Base-by-base conservation (phyloP, 2,113 vertebrate genomes). In the Bothrops jararaca region DNA sequence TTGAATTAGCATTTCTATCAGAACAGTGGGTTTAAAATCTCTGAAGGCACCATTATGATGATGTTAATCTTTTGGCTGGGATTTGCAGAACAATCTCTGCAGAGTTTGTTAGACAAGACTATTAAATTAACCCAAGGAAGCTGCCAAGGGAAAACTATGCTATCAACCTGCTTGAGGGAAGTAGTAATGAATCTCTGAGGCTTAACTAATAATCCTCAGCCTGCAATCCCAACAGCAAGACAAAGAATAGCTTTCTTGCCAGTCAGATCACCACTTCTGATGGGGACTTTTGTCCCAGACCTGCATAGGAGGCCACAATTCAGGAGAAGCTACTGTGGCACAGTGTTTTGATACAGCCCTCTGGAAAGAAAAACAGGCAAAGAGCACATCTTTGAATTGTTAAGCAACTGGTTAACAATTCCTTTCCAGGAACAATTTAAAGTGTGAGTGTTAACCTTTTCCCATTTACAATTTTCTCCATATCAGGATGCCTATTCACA, bases 121-220 rank as follows among this genome's bases (percentile, higher is more conserved):
- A 80, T 94, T 95, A 95, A 96, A 96, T 97, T 96, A 97, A 93
- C 93, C 91, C 92, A 89, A 94, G 92, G 92, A 94, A 94, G 94
- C 12, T 96, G 92, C 88, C 94, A 52, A 34, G 85, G 93, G 85
- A 92, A 90, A 93, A 94, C 12, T 2, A 85, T 94, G 24, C 45
- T 95, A 90, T 92, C 95, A 92, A 91, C 53, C 56, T 91, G 22
- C 92, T 96, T 95, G 93, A 95, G 93, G 90, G 89, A 93, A 95
- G 94, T 95, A 88, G 60, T 93, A 90, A 80, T 91, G 89, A 92
- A 91, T 95, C 13, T 86, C 24, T 91, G 48, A 52, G 90, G 26
- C 92, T 91, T 26, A 93, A 80, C 89, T 89, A 93, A 93, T 96
- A 92, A 95, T 22, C 29, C 53, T 93, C 64, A 94, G 94, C 86